Evolutionary conservation across 2,113 vertebrate genomes (phyloP).

Genomic region (Mastomys coucha): DNA sequence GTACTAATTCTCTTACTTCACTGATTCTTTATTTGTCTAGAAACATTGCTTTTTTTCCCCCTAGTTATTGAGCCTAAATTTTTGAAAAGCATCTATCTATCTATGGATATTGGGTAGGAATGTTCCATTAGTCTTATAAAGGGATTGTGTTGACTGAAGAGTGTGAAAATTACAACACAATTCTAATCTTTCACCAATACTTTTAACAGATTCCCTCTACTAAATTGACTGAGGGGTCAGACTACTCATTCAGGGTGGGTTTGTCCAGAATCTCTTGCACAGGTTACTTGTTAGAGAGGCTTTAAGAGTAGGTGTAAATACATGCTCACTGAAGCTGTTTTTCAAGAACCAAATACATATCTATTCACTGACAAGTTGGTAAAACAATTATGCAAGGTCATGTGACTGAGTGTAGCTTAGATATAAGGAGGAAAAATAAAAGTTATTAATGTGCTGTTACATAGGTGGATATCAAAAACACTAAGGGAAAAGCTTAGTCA

Average conservation of each 20-base stretch:
- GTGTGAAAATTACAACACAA: neutral
- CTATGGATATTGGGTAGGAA: fast-evolving
- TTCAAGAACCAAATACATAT: neutral
- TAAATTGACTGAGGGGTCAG: neutral
- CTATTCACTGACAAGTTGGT: neutral
- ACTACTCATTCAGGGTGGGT: neutral
- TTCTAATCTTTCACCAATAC: neutral
- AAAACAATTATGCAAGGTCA: neutral
- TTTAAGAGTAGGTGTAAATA: neutral
- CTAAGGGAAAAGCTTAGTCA: neutral
- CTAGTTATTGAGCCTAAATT: neutral
- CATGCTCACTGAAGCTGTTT: neutral
- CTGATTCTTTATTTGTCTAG: neutral
- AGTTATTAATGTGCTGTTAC: neutral
- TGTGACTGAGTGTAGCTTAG: neutral
- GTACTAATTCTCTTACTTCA: neutral
- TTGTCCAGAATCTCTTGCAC: neutral
- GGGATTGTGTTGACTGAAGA: neutral
- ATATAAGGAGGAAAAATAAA: neutral
- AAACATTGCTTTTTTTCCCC: neutral
- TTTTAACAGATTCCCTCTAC: neutral
- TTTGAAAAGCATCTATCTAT: neutral
- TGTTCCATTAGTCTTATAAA: neutral
- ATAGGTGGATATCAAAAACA: neutral
- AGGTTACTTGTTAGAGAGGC: neutral